phyloP scores from a whole-genome alignment of 2,797 vertebrate genomes.

The Podarcis lilfordi region DNA sequence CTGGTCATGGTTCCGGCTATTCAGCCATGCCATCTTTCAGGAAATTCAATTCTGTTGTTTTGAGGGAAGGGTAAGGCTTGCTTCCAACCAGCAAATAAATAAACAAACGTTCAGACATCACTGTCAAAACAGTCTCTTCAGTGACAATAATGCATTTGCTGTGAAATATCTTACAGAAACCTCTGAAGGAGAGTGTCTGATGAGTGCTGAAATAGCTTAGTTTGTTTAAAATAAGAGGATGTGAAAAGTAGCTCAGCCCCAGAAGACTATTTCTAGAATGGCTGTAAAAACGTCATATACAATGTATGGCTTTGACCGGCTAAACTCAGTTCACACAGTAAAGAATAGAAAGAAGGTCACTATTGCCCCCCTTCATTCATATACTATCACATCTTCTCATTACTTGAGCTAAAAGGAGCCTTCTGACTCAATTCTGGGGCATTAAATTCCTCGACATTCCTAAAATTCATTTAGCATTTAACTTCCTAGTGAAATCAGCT shows the following conservation, averaged over 20 bases:
- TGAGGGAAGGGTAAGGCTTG: neutral
- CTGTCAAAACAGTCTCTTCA: neutral
- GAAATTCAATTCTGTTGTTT: neutral
- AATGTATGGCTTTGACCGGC: neutral
- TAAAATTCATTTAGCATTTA: neutral
- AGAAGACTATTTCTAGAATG: constrained; percentile 5
- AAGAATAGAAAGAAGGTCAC: neutral
- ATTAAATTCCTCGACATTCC: neutral
- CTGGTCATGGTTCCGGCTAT: neutral
- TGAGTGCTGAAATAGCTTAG: constrained; percentile 4
- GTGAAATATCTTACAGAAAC: neutral
- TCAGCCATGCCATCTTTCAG: neutral
- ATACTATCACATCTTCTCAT: neutral
- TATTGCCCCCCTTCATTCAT: neutral
- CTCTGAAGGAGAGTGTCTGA: neutral
- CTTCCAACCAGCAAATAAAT: neutral
- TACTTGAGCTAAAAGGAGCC: neutral
- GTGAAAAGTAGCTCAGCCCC: fast-evolving
- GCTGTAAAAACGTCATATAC: neutral
- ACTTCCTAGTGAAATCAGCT: neutral
- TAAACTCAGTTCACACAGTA: neutral
- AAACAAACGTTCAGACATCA: neutral
- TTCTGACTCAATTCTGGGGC: neutral
- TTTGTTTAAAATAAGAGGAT: fast-evolving
- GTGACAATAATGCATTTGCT: neutral